phyloP scores from a whole-genome alignment of 2,113 vertebrate genomes.

The Phainopepla nitens region DNA sequence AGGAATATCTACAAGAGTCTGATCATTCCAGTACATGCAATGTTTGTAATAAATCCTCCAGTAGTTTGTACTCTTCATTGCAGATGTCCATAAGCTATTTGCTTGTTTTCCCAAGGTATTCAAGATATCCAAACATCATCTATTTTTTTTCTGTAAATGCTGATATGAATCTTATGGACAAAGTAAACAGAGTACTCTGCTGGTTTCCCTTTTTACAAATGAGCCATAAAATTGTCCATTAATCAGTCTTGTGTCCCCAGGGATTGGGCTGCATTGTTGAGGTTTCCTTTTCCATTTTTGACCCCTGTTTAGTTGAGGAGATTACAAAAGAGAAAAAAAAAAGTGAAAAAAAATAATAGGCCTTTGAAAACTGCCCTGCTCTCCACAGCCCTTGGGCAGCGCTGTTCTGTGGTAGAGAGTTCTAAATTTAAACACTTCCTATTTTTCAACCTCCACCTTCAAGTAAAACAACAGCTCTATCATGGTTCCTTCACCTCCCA shows the following conservation, averaged over 20 bases:
- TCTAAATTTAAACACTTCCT: conserved; percentile 32
- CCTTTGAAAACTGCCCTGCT: conserved; percentile 20
- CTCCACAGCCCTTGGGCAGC: not conserved
- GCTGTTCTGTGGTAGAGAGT: not conserved
- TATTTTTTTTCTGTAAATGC: not conserved
- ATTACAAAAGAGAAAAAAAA: conserved; percentile 23
- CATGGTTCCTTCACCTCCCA: not conserved
- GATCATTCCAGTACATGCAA: not conserved
- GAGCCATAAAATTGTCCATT: conserved; percentile 77
- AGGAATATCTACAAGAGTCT: conserved; percentile 19
- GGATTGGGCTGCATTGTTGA: conserved; percentile 62
- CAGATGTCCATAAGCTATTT: conserved; percentile 31
- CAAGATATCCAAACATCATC: not conserved
- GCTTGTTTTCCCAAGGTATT: conserved; percentile 47
- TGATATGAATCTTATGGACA: conserved; percentile 63
- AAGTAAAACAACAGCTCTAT: not conserved
- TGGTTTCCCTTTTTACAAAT: conserved; percentile 73
- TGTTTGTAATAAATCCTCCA: conserved; percentile 58
- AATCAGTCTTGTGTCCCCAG: conserved; percentile 64
- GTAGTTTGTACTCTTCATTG: conserved; percentile 17
- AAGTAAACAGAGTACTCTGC: conserved; percentile 72
- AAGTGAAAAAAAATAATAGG: conserved; percentile 41
- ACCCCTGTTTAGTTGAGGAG: conserved; percentile 63
- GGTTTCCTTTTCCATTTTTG: conserved; percentile 75
- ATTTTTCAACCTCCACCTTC: not conserved